Evolutionary conservation across 2,888 invertebrate genomes (phyloP).

Genomic region (Zele albiditarsus): DNA sequence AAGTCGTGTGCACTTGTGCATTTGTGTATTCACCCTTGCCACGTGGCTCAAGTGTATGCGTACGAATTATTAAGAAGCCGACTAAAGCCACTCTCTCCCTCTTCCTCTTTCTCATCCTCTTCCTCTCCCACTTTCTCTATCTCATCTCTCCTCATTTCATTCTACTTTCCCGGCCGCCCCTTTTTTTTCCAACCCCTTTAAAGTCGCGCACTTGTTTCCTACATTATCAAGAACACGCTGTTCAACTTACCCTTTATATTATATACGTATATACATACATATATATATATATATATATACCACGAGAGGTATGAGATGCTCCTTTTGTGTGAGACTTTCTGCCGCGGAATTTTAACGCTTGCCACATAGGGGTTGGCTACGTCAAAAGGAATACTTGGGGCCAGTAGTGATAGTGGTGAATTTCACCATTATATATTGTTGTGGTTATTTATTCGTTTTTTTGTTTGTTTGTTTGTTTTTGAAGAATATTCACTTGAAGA

Average conservation of each 20-base stretch:
- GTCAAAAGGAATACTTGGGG: conserved; percentile 19
- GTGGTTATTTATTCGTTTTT: neutral
- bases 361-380: conserved; percentile 37
- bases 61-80: conserved; percentile 67
- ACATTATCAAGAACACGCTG: conserved; percentile 61
- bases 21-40: conserved; percentile 36
- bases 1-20: conserved; percentile 31
- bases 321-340: conserved; percentile 51
- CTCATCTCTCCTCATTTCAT: conserved; percentile 1
- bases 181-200: conserved; percentile 8
- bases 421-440: neutral
- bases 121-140: conserved; percentile 7
- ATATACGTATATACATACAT: too few relatives aligned
- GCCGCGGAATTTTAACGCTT: conserved; percentile 44
- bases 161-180: neutral
- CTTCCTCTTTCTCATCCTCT: conserved; percentile 9
- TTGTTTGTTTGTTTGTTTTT: neutral
- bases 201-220: conserved; percentile 45
- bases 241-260: conserved; percentile 47
- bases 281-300: conserved; percentile 34
- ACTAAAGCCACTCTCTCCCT: conserved; percentile 56
- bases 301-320: conserved; percentile 42
- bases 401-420: neutral
- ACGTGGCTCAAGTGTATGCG: conserved; percentile 45
- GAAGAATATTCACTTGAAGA: neutral